A percentile compares a stretch with the other conserved stretches of the same genome.
phyloP scores from a whole-genome alignment of 2,113 vertebrate species.

The Prolemur simus region DNA sequence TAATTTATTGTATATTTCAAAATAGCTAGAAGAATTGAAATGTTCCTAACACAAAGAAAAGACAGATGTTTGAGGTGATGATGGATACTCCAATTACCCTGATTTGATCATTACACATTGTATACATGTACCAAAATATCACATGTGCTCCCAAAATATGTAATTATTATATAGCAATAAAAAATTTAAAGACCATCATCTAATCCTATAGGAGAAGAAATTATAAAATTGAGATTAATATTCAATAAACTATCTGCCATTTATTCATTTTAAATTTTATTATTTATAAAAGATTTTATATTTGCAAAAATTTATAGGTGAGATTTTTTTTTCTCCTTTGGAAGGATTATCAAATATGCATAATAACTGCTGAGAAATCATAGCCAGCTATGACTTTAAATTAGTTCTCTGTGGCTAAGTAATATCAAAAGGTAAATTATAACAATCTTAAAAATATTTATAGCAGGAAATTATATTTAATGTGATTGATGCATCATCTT shows the following conservation, averaged over 20 bases:
- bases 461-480: neutral
- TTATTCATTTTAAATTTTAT: neutral
- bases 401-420: neutral
- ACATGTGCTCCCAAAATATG: neutral
- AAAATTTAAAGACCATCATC: neutral
- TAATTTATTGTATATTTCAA: neutral
- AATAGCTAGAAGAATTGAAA: neutral
- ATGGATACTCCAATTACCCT: neutral
- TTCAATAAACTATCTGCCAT: neutral
- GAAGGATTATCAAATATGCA: neutral
- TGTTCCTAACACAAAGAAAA: neutral
- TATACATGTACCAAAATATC: neutral
- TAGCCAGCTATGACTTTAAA: neutral
- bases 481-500: neutral
- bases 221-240: neutral
- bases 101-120: neutral
- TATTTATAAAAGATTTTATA: neutral
- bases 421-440: neutral
- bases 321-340: neutral
- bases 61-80: neutral
- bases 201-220: neutral
- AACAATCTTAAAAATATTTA: neutral
- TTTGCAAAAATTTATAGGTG: neutral
- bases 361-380: neutral
- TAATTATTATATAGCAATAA: neutral